Percentiles rank a stretch among this genome's conserved stretches.
Evolutionary conservation across 2,888 invertebrate genomes (phyloP).

Genomic region (Torymus texanus): DNA sequence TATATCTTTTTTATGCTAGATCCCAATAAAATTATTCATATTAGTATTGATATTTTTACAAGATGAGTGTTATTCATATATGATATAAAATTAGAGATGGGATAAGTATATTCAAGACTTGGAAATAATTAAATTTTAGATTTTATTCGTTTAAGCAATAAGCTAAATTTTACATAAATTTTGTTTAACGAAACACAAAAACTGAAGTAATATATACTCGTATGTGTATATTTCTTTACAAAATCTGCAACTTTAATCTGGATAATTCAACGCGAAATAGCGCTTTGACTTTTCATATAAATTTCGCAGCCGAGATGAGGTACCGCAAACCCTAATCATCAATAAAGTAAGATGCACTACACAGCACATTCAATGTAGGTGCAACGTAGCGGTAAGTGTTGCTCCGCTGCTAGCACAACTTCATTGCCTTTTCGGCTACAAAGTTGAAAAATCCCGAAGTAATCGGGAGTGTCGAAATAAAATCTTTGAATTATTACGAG

Average conservation of each 20-base stretch:
- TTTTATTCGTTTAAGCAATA: not conserved
- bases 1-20: too few species aligned
- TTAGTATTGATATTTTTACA: too few species aligned
- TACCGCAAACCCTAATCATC: conserved; percentile 27
- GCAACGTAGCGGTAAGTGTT: not conserved
- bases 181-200: too few species aligned
- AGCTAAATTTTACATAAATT: too few species aligned
- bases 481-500: too few species aligned
- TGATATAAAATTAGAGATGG: too few species aligned
- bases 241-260: too few species aligned
- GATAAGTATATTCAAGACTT: not conserved
- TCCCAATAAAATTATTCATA: too few species aligned
- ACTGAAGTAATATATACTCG: too few species aligned
- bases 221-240: too few species aligned
- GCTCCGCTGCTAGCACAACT: not conserved
- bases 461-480: not conserved
- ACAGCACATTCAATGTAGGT: conserved; percentile 5
- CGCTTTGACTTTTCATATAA: conserved; percentile 13
- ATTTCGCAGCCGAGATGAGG: conserved; percentile 18
- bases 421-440: conserved; percentile 25
- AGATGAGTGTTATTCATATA: too few species aligned
- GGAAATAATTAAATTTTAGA: conserved; percentile 27
- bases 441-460: conserved; percentile 16
- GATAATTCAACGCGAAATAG: not conserved
- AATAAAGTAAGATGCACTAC: conserved; percentile 34